These are phyloP conservation scores for Herpailurus yagouaroundi DNA, from an alignment of 2,113 vertebrate genomes.

Conservation along the genomic window DNA sequence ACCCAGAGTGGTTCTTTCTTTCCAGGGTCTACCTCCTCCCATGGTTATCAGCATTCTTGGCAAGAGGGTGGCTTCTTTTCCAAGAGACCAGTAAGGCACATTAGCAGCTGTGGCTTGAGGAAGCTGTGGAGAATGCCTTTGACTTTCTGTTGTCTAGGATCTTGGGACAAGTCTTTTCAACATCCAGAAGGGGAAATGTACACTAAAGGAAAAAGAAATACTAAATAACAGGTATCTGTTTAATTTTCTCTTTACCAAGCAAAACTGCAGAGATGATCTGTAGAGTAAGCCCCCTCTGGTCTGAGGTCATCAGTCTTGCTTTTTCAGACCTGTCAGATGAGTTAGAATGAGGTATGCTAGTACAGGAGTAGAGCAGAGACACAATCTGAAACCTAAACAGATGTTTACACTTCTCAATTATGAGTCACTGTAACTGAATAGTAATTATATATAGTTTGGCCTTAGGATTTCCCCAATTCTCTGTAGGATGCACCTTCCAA, in stretches of 20 bases:
- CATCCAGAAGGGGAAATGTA: neutral
- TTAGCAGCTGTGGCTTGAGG: neutral
- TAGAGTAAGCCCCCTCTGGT: neutral
- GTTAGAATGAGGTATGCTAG: neutral
- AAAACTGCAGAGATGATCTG: neutral
- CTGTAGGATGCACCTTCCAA: neutral
- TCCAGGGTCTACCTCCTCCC: neutral
- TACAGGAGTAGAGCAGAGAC: neutral
- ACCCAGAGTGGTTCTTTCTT: neutral
- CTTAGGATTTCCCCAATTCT: neutral
- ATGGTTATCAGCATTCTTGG: neutral
- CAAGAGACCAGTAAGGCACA: neutral
- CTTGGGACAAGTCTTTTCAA: neutral
- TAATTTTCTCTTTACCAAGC: neutral
- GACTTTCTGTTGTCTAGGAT: neutral
- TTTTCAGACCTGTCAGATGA: neutral
- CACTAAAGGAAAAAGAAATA: neutral
- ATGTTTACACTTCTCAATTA: neutral
- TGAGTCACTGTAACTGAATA: neutral
- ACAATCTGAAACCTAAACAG: neutral
- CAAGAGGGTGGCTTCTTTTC: neutral
- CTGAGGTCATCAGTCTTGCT: neutral
- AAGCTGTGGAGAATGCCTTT: neutral
- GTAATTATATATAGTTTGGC: neutral
- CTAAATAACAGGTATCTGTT: neutral